phyloP scores from a whole-genome alignment of 2,888 invertebrate genomes.

The Xestia ashworthii region DNA sequence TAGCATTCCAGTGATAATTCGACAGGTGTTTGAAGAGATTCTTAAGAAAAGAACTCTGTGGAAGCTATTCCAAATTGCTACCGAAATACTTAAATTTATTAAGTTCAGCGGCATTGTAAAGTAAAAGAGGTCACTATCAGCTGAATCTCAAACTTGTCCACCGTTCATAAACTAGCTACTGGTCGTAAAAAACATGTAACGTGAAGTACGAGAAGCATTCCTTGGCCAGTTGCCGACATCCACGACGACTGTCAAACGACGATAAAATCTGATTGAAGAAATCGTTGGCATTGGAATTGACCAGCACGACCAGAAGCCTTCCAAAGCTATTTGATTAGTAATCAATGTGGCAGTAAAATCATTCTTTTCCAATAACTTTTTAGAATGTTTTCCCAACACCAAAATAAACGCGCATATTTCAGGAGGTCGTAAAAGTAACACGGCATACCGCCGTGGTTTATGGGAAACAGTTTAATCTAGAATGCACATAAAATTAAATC shows the following conservation, averaged over 20 bases:
- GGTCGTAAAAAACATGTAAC: slow-evolving; percentile 68
- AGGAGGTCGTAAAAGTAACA: slow-evolving; percentile 52
- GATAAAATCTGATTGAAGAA: slow-evolving; percentile 79
- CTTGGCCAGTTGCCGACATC: slow-evolving; percentile 69
- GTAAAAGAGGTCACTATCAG: slow-evolving; percentile 57
- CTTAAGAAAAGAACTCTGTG: slow-evolving; percentile 9
- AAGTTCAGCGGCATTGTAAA: slow-evolving; percentile 44
- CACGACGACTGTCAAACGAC: slow-evolving; percentile 72
- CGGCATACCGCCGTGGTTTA: slow-evolving; percentile 41
- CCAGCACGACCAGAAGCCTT: slow-evolving; percentile 56
- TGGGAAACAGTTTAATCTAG: slow-evolving; percentile 47
- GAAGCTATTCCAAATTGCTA: neutral
- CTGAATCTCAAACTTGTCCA: slow-evolving; percentile 58
- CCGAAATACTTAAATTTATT: slow-evolving; percentile 38
- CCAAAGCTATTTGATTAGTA: slow-evolving; percentile 61
- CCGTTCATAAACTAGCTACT: slow-evolving; percentile 66
- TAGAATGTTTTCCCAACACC: slow-evolving; percentile 35
- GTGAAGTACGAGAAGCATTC: slow-evolving; percentile 71
- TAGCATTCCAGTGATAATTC: neutral
- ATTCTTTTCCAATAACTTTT: slow-evolving; percentile 31
- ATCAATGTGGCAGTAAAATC: slow-evolving; percentile 54
- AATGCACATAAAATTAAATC: slow-evolving; percentile 57
- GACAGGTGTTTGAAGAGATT: neutral
- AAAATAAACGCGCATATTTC: slow-evolving; percentile 49
- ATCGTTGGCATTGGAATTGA: slow-evolving; percentile 74